phyloP scores from a whole-genome alignment of 2,797 vertebrate genomes.

The Micropoecilia bifurca region DNA sequence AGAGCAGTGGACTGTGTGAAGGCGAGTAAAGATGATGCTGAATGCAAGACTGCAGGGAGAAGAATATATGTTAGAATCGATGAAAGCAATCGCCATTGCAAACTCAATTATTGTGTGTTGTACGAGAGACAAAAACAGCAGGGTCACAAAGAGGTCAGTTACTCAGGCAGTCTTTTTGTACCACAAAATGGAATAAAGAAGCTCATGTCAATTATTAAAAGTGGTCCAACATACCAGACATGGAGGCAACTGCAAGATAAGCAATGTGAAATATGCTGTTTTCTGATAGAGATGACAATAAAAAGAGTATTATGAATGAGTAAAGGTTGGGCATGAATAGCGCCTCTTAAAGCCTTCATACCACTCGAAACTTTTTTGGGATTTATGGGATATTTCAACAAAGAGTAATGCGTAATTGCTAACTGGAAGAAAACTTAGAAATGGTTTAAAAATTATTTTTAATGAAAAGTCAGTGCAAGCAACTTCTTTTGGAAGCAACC shows the following conservation, averaged over 20 bases:
- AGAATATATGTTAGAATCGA: constrained; percentile 59
- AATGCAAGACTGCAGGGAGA: constrained; percentile 56
- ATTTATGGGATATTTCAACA: background rate
- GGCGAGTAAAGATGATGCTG: constrained; percentile 49
- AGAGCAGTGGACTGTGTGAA: constrained; percentile 57
- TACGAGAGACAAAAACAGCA: constrained; percentile 46
- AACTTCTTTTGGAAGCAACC: background rate
- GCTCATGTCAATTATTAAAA: constrained; percentile 22
- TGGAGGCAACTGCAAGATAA: constrained; percentile 4
- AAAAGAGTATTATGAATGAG: background rate
- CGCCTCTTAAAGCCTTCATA: background rate
- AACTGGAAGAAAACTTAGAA: background rate
- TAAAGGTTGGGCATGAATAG: background rate
- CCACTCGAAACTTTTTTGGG: background rate
- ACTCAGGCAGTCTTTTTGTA: constrained; percentile 48
- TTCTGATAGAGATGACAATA: background rate
- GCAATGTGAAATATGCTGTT: background rate
- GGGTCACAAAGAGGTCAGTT: constrained; percentile 54
- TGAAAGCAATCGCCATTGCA: constrained; percentile 71
- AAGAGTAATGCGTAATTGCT: background rate
- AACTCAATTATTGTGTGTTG: constrained; percentile 66
- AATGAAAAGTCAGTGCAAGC: background rate
- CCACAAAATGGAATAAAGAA: constrained; percentile 45
- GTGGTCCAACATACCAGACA: constrained; percentile 10
- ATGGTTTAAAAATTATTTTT: background rate